Conservation (phyloP, 2,113 vertebrate species). For the Emydura subglobosa region DNA sequence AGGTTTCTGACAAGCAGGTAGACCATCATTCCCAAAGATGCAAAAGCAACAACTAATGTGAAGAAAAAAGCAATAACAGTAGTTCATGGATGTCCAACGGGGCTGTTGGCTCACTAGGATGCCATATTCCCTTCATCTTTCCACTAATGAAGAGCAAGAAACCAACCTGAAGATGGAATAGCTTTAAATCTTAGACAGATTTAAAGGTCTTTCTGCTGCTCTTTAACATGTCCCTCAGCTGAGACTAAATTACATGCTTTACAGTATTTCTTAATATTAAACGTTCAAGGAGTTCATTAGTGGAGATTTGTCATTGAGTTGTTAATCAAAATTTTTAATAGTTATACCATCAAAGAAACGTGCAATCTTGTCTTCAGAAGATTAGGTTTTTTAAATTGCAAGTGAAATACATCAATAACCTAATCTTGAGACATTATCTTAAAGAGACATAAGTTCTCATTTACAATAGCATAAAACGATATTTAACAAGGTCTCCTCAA, state of each 20-base stretch:
- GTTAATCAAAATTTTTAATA: background rate
- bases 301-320: background rate
- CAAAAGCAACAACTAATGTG: background rate
- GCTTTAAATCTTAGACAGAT: background rate
- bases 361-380: background rate
- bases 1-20: too few species aligned
- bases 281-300: accelerated
- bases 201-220: background rate
- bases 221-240: accelerated
- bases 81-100: background rate
- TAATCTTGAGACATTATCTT: background rate
- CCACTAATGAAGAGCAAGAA: background rate
- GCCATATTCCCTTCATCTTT: background rate
- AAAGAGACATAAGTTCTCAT: background rate
- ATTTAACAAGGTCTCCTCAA: background rate
- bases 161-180: background rate
- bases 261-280: background rate
- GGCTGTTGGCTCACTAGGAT: background rate
- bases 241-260: background rate
- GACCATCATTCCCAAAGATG: background rate
- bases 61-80: background rate
- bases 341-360: background rate
- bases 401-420: background rate
- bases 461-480: background rate
- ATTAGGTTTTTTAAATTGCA: background rate